These are phyloP conservation scores for Phalacrocorax brasilianus DNA, from an alignment of 2,113 vertebrate species.

Conservation along the genomic window DNA sequence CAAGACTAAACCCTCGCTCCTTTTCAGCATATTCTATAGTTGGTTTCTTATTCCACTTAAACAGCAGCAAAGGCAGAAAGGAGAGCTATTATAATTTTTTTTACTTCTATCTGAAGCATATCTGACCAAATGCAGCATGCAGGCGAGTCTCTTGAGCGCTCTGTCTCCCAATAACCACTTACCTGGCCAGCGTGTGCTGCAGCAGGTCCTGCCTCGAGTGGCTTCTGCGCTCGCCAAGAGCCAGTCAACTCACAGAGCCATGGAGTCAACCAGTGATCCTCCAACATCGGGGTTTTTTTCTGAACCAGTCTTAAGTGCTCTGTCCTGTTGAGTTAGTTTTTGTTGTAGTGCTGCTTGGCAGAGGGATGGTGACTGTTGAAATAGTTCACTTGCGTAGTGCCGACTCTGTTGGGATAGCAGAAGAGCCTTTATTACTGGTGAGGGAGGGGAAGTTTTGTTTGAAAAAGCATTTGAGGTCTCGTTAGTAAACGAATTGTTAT, in stretches of 20 bases:
- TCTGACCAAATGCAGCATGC: background rate
- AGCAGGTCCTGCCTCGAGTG: background rate
- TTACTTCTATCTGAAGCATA: background rate
- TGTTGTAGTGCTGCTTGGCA: background rate
- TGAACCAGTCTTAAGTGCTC: background rate
- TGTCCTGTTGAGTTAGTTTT: background rate
- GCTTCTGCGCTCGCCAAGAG: background rate
- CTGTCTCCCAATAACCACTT: background rate
- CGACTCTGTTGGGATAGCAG: background rate
- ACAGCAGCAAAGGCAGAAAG: background rate
- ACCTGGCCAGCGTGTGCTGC: background rate
- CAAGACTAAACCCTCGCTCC: background rate
- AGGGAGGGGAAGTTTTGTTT: background rate
- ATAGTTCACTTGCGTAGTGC: background rate
- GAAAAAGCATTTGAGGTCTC: background rate
- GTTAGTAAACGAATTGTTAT: background rate
- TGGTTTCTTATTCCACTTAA: background rate
- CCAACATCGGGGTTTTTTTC: background rate
- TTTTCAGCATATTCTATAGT: rapidly evolving
- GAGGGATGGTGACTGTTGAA: background rate
- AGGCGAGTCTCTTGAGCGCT: rapidly evolving
- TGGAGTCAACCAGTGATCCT: background rate
- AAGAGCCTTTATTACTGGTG: background rate
- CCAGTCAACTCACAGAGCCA: rapidly evolving
- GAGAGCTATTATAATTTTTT: rapidly evolving